A percentile compares a stretch with the other conserved stretches of the same genome.
Evolutionary conservation across 2,888 invertebrate genomes (phyloP).

Genomic region (Tubiluchus corallicola): DNA sequence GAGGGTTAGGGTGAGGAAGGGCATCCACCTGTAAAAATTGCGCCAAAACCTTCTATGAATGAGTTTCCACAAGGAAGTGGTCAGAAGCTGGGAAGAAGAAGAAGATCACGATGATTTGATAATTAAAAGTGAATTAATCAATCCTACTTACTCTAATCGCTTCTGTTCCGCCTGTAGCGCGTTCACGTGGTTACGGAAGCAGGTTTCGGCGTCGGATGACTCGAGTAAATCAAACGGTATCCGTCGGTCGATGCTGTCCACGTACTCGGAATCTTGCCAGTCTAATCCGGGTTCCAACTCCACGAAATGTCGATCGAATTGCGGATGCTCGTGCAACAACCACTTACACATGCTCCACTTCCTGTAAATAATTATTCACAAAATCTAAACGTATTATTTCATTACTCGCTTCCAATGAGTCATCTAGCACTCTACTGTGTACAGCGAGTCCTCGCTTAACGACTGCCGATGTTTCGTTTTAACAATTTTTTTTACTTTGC

Average conservation of each 20-base stretch:
- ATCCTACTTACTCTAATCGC: slow-evolving; percentile 60
- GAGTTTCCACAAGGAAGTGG: too few species aligned
- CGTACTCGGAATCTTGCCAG: slow-evolving; percentile 28
- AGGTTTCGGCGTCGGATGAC: slow-evolving; percentile 72
- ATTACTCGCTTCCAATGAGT: too few species aligned
- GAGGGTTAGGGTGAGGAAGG: too few species aligned
- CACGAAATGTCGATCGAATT: slow-evolving; percentile 63
- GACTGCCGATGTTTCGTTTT: too few species aligned
- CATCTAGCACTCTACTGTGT: too few species aligned
- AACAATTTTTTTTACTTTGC: too few species aligned
- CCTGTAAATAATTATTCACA: slow-evolving; percentile 35
- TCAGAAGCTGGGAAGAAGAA: too few species aligned
- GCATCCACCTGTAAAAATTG: too few species aligned
- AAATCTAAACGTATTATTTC: too few species aligned
- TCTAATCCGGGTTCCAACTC: slow-evolving; percentile 17
- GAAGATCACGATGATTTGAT: too few species aligned
- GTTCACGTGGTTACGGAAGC: slow-evolving; percentile 75
- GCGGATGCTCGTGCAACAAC: slow-evolving; percentile 70
- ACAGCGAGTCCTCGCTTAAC: too few species aligned
- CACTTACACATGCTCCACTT: slow-evolving; percentile 75
- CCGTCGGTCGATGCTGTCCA: slow-evolving; percentile 31
- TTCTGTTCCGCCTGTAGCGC: slow-evolving; percentile 78
- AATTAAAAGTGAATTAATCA: background rate
- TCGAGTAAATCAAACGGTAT: slow-evolving; percentile 83
- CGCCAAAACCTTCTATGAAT: too few species aligned